Conservation (phyloP, 2,113 vertebrate species). For the Chloropsis hardwickii region DNA sequence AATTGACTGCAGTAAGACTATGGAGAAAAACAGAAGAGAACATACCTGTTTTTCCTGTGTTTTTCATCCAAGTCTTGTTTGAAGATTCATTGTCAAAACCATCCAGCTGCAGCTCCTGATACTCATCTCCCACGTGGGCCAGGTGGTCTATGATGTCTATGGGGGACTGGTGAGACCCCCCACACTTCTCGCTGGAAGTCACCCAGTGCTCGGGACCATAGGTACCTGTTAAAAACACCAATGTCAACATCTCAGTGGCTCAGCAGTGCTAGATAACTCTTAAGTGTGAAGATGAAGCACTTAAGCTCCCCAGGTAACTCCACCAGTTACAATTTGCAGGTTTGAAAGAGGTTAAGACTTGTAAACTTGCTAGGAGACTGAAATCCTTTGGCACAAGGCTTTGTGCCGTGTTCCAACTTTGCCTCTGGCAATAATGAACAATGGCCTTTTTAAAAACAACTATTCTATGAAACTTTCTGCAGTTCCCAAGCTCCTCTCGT, state of each 20-base stretch:
- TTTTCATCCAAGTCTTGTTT: slow-evolving; percentile 98
- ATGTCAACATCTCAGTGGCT: background rate
- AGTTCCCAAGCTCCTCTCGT: background rate
- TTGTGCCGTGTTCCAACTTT: background rate
- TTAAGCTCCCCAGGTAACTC: background rate
- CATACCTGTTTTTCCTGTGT: slow-evolving; percentile 95
- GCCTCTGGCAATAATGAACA: slow-evolving; percentile 44
- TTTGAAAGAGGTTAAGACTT: background rate
- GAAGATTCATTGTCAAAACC: slow-evolving; percentile 91
- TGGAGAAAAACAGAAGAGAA: background rate
- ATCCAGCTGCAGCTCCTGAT: slow-evolving; percentile 88
- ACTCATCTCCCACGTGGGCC: slow-evolving; percentile 81
- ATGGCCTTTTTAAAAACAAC: background rate
- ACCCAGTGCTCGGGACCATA: slow-evolving; percentile 93
- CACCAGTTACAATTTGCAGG: background rate
- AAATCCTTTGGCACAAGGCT: slow-evolving; percentile 30
- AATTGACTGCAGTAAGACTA: slow-evolving; percentile 1
- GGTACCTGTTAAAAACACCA: slow-evolving; percentile 74
- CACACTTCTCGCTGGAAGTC: slow-evolving; percentile 82
- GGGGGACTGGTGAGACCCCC: slow-evolving; percentile 89
- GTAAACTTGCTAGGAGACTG: background rate
- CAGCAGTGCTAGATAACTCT: background rate
- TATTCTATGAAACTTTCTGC: slow-evolving; percentile 23
- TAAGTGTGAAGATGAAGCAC: background rate
- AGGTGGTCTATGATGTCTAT: slow-evolving; percentile 88